phyloP scores from a whole-genome alignment of 2,888 invertebrate species.

The Xanthostigma xanthostigma region DNA sequence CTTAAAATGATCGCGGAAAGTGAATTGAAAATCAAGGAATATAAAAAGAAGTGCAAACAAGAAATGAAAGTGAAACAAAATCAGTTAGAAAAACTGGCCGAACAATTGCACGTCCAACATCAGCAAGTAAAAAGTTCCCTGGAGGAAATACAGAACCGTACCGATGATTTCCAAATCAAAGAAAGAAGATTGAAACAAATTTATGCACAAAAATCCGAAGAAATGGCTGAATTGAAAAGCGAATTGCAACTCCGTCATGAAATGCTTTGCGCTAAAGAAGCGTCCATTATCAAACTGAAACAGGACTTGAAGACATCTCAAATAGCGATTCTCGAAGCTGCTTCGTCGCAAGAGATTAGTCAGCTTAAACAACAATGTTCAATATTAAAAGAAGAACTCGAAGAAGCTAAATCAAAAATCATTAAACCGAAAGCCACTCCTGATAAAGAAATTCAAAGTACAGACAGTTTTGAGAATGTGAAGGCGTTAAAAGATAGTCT shows the following conservation, averaged over 20 bases:
- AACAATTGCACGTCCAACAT: constrained; percentile 7
- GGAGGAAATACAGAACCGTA: not conserved
- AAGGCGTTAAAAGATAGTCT: constrained; percentile 10
- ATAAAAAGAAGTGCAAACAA: constrained; percentile 8
- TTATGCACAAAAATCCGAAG: constrained; percentile 5
- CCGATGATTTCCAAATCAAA: not conserved
- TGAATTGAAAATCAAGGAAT: constrained; percentile 12
- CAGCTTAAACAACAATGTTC: not conserved
- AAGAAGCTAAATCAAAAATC: not conserved
- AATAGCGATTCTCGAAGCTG: not conserved
- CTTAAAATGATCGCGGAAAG: constrained; percentile 14
- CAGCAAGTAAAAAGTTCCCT: not conserved
- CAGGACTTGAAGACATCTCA: not conserved
- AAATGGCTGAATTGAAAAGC: constrained; percentile 1
- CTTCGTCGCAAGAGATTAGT: not conserved
- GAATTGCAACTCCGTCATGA: not conserved
- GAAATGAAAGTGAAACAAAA: constrained; percentile 7
- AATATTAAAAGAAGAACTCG: not conserved
- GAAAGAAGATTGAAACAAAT: not conserved
- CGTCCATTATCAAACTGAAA: not conserved
- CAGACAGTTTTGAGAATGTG: constrained; percentile 5
- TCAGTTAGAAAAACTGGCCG: constrained; percentile 5
- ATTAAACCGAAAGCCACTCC: no score
- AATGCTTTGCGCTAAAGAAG: not conserved
- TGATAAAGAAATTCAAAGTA: constrained; percentile 4